Percentiles rank a stretch among this genome's conserved stretches.
phyloP scores from a whole-genome alignment of 2,888 invertebrate species.

The Thereva nobilitata region DNA sequence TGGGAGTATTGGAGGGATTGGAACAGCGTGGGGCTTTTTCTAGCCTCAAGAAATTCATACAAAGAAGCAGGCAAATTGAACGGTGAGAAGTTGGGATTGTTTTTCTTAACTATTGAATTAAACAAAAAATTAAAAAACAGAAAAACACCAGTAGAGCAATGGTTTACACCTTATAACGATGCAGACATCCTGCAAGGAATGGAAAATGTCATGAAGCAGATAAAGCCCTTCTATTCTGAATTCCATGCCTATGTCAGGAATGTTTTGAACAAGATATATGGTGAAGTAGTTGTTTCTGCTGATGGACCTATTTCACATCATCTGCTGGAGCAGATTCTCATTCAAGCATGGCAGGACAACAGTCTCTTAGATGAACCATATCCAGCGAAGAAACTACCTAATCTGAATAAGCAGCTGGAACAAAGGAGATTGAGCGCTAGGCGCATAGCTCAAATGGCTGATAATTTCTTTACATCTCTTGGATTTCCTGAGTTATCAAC shows the following conservation, averaged over 20 bases:
- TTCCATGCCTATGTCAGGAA: constrained; percentile 80
- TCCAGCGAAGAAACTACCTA: constrained; percentile 69
- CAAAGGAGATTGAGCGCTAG: constrained; percentile 47
- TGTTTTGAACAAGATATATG: constrained; percentile 70
- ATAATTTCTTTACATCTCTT: constrained; percentile 52
- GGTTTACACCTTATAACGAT: constrained; percentile 51
- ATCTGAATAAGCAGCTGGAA: constrained; percentile 65
- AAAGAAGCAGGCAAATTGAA: constrained; percentile 50
- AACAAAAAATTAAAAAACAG: background rate
- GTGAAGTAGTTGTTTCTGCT: constrained; percentile 63
- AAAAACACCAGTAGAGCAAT: constrained; percentile 47
- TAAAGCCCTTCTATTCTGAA: constrained; percentile 80
- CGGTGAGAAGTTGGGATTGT: constrained; percentile 42
- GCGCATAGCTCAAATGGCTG: constrained; percentile 49
- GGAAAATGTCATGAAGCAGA: constrained; percentile 64
- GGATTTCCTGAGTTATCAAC: constrained; percentile 42
- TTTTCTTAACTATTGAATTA: background rate
- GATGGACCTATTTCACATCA: constrained; percentile 77
- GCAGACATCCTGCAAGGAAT: constrained; percentile 51
- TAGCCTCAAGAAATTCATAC: constrained; percentile 51
- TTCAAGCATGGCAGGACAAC: constrained; percentile 51
- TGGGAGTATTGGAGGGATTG: constrained; percentile 54
- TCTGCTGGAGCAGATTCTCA: constrained; percentile 64
- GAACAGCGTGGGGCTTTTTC: constrained; percentile 52
- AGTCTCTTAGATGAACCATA: constrained; percentile 68